Evolutionary conservation across 2,113 vertebrate species (phyloP), one percentile per base, ranked within the genome.

Genomic region (Sporophila hypoxantha): DNA sequence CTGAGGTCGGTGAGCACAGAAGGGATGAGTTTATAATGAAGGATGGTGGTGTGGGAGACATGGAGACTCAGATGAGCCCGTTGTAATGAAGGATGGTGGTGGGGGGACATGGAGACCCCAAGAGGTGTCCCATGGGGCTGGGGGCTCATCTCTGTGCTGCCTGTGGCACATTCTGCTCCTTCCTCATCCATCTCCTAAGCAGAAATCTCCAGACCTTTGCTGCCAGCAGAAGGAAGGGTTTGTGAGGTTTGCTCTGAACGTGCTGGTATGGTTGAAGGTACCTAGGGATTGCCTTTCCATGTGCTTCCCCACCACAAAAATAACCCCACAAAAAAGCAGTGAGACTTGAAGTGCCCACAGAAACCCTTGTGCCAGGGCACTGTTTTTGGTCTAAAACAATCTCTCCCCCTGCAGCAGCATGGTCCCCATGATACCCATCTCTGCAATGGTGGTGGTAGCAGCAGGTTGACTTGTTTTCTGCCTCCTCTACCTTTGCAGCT

Each of bases 401-500:
- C 65, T 82, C 52, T 66, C 3, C 29, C n/a, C 2, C 42, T 19
- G 64, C 47, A 59, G 76, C 62, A 39, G 70, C 5, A 6, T 0
- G 2, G 50, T 65, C 61, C 60, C 81, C 46, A 20, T 49, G 71
- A 67, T 64, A 66, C 64, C 47, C 68, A 59, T 91, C 87, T 76
- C 84, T 32, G 76, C 39, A 17, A 6, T 2, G 3, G 1, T 26
- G 50, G 36, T 29, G 90, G 52, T 57, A 20, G 56, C 69, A 36
- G 16, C 68, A 82, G 47, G 60, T 59, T 73, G 42, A 1, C 32
- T 75, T 23, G 27, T 62, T 77, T 89, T 57, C 87, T 94, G 64
- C 76, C 89, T 85, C 87, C 61, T 87, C 78, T 42, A 91, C 88
- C 94, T 94, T 71, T 78, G 64, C 78, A 85, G 82, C 91, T 94